Evolutionary conservation across 2,797 vertebrate species (phyloP).

Genomic region (Chloroceryle inda): DNA sequence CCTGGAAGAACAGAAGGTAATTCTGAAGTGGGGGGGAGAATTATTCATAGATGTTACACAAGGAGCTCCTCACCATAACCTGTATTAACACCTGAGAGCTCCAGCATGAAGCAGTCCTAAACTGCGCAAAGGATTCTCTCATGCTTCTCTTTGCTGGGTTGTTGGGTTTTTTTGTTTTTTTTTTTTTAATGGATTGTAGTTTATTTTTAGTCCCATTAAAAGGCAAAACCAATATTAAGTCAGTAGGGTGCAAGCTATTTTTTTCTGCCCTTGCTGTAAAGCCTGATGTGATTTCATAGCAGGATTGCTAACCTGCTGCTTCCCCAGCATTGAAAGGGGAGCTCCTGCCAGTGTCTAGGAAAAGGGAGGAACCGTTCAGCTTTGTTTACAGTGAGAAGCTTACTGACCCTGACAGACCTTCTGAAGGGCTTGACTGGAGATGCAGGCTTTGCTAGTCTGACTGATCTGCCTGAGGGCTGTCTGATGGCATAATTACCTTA

Average conservation of each 20-base stretch:
- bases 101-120: background rate
- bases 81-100: background rate
- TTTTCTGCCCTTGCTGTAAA: background rate
- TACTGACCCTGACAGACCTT: background rate
- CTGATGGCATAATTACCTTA: background rate
- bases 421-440: background rate
- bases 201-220: background rate
- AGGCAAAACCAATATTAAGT: background rate
- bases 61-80: background rate
- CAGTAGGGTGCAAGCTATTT: background rate
- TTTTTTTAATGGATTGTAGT: background rate
- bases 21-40: background rate
- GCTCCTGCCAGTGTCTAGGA: background rate
- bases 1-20: background rate
- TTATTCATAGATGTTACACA: background rate
- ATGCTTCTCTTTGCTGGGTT: background rate
- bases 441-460: background rate
- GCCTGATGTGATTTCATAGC: background rate
- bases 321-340: background rate
- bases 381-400: background rate
- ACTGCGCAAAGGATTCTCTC: background rate
- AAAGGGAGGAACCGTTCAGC: accelerated
- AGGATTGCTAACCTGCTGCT: background rate
- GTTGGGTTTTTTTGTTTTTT: background rate
- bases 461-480: background rate